Base-by-base conservation (phyloP, 2,888 invertebrate genomes). In the Drosophila ezoana region DNA sequence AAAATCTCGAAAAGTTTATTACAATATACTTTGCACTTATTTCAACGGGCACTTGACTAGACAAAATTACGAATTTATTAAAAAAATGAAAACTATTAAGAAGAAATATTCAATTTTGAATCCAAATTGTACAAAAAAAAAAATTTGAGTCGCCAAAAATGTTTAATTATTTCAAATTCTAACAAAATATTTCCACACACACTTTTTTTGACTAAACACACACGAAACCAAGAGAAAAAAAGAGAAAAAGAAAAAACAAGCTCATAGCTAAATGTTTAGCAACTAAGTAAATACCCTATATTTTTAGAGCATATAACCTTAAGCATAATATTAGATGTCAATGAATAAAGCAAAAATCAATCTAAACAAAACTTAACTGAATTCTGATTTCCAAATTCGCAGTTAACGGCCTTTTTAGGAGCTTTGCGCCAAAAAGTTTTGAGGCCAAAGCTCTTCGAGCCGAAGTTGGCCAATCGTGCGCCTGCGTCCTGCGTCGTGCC, bases 231-330 rank as follows among this genome's bases (percentile, higher is more conserved):
- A 44, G 33, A 54, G 48, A 5, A 44, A 40, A 43, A 20, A 1
- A 49, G 47, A 45, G 18, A 37, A 54, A n/a, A n/a, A n/a, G n/a
- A n/a, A 48, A 6, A 47, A 54, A 45, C 41, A 51, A 9, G 16
- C 64, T 40, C 51, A 40, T 79, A 81, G 73, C 63, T 40, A 72
- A 79, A 64, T 71, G 49, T 77, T 57, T 87, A 84, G 77, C 54
- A 41, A 38, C 20, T 79, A 81, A 80, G 75, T 56, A 52, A 75
- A 76, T 69, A 65, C 44, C 58, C 59, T 75, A 78, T 81, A 87
- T 87, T 87, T 87, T 87, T 84, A 87, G 86, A 86, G 47, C 65
- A 75, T 80, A 72, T 79, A 85, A 81, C 33, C 83, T 61, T 83
- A 76, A 68, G 58, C 38, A 40, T 81, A 83, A 81, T 71, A 57